Evolutionary conservation across 2,113 vertebrate genomes (phyloP).

Genomic region (Isichthys henryi): DNA sequence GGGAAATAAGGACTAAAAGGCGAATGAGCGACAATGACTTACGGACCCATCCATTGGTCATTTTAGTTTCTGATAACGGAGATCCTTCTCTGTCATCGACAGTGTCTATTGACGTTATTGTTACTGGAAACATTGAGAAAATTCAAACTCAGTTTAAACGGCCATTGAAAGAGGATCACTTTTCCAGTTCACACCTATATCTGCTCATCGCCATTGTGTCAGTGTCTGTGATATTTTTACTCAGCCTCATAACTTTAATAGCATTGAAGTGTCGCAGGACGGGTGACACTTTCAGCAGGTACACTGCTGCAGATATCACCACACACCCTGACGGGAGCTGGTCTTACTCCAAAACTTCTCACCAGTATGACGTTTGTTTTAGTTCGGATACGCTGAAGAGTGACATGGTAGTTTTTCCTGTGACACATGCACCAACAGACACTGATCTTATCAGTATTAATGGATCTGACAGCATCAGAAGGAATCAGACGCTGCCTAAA

Average conservation of each 20-base stretch:
- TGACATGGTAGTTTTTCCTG: conserved; percentile 22
- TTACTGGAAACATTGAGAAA: conserved; percentile 30
- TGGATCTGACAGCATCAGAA: conserved; percentile 1
- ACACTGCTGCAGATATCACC: neutral
- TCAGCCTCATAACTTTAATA: too few relatives aligned
- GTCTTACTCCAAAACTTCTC: too few relatives aligned
- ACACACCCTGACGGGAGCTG: too few relatives aligned
- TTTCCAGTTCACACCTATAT: too few relatives aligned
- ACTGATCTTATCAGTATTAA: conserved; percentile 26
- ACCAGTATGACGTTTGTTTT: conserved; percentile 28
- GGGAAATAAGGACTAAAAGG: too few relatives aligned
- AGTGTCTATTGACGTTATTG: conserved; percentile 44
- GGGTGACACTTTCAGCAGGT: neutral
- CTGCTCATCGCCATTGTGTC: too few relatives aligned
- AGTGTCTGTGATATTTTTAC: too few relatives aligned
- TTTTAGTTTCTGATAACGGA: conserved; percentile 46
- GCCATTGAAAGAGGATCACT: neutral
- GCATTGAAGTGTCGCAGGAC: neutral
- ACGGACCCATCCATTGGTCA: conserved; percentile 43
- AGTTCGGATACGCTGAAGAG: conserved; percentile 26
- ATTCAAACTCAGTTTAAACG: neutral
- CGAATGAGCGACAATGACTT: conserved; percentile 40
- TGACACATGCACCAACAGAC: neutral
- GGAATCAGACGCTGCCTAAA: neutral
- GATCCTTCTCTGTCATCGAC: conserved; percentile 47